A percentile compares a stretch with the other conserved stretches of the same genome.
Conservation (phyloP, 2,113 vertebrate genomes). For the Pao palembangensis region DNA sequence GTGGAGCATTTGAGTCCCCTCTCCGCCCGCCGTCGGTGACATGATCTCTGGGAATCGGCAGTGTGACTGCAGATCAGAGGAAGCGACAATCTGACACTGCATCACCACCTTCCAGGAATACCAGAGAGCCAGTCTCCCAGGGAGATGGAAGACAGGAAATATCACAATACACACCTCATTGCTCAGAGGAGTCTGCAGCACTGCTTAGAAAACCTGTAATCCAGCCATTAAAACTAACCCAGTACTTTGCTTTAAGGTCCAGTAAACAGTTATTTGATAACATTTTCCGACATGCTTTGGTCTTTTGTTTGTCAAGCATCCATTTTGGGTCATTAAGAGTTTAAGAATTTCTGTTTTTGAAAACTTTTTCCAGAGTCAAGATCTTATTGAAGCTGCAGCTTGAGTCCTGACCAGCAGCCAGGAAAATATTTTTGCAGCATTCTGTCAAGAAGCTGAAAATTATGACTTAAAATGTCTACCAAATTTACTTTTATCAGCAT, state of each 20-base stretch:
- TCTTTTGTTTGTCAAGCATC: background rate
- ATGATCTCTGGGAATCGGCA: conserved; percentile 61
- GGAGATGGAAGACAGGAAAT: conserved; percentile 48
- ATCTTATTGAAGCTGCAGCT: background rate
- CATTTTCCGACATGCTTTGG: background rate
- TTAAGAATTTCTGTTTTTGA: background rate
- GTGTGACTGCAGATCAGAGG: conserved; percentile 68
- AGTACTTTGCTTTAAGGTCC: background rate
- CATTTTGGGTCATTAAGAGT: background rate
- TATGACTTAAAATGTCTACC: too few species aligned
- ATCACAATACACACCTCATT: conserved; percentile 29
- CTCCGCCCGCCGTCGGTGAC: conserved; percentile 53
- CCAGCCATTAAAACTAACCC: background rate
- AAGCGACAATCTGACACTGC: conserved; percentile 53
- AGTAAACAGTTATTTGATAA: too few species aligned
- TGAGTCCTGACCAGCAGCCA: background rate
- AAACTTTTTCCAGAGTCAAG: background rate
- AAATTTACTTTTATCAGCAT: too few species aligned
- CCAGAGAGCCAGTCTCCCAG: conserved; percentile 38
- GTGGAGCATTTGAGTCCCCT: conserved; percentile 66
- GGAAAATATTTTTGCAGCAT: too few species aligned
- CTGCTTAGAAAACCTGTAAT: conserved; percentile 1
- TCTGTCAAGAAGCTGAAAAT: too few species aligned
- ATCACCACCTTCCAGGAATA: conserved; percentile 62
- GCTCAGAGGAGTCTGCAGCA: conserved; percentile 16